Percentiles rank a stretch among this genome's conserved stretches.
Evolutionary conservation across 2,113 vertebrate species (phyloP).

Genomic region (Chinchilla lanigera): DNA sequence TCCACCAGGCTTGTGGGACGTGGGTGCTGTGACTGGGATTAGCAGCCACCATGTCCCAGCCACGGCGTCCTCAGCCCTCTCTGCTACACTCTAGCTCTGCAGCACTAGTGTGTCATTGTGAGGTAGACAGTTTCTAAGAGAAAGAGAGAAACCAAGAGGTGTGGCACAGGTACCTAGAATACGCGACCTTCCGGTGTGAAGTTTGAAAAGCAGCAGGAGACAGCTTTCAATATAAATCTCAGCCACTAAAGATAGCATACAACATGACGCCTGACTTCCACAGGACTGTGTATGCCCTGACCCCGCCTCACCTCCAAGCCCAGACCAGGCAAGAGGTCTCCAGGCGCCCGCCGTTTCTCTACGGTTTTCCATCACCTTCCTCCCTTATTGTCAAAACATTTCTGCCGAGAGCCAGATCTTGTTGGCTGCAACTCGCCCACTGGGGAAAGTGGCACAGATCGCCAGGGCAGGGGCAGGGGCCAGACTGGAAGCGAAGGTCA

Average conservation of each 20-base stretch:
- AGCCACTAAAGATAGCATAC: not conserved
- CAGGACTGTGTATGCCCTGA: not conserved
- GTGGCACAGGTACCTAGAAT: not conserved
- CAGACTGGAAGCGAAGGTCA: slow-evolving; percentile 85
- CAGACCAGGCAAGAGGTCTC: not conserved
- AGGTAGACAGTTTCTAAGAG: not conserved
- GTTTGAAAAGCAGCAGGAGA: not conserved
- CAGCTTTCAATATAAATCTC: not conserved
- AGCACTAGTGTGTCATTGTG: not conserved
- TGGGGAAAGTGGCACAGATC: slow-evolving; percentile 88
- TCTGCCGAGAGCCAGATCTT: slow-evolving; percentile 85
- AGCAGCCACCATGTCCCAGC: not conserved
- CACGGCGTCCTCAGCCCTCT: not conserved
- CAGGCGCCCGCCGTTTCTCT: not conserved
- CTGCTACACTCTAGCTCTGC: not conserved
- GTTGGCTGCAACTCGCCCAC: slow-evolving; percentile 86
- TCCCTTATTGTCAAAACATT: slow-evolving; percentile 91
- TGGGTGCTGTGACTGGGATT: too few relatives aligned
- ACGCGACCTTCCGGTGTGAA: not conserved
- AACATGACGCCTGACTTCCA: not conserved
- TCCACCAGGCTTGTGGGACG: not conserved
- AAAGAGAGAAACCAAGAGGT: not conserved
- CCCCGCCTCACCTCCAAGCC: not conserved
- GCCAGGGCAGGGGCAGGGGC: slow-evolving; percentile 87
- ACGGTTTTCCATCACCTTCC: not conserved